A percentile compares a stretch with the other conserved stretches of the same genome.
phyloP scores from a whole-genome alignment of 1,140 invertebrate species.

The Aphis gossypii region DNA sequence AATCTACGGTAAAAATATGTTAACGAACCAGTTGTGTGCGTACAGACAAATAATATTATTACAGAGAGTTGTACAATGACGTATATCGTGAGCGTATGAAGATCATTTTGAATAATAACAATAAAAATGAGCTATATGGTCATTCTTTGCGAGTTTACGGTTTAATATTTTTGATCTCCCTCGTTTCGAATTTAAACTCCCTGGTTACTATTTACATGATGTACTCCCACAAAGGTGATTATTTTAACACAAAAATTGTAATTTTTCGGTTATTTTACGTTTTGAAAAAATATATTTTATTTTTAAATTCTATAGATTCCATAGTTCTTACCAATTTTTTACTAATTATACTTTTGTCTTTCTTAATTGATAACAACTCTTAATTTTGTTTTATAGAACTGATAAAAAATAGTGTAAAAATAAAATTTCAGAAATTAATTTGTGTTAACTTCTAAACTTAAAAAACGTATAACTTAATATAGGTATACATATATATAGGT shows the following conservation, averaged over 20 bases:
- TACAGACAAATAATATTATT: background rate
- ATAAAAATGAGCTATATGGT: background rate
- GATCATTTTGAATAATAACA: background rate
- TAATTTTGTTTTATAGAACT: background rate
- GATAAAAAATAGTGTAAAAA: background rate
- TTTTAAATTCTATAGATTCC: background rate
- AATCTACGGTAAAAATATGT: constrained; percentile 30
- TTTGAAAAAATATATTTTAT: background rate
- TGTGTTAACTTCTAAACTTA: background rate
- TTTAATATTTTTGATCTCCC: background rate
- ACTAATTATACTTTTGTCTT: background rate
- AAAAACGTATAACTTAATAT: too few relatives aligned
- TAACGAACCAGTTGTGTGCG: constrained; percentile 35
- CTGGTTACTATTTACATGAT: background rate
- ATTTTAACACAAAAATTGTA: background rate
- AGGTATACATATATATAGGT: too few relatives aligned
- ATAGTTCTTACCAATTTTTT: too few relatives aligned
- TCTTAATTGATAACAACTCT: background rate
- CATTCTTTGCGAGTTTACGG: background rate
- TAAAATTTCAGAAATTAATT: background rate
- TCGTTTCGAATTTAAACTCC: background rate
- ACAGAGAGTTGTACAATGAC: background rate
- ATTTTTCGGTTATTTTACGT: background rate
- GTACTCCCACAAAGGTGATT: background rate
- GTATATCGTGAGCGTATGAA: background rate